These are phyloP conservation scores for Leptinotarsa rubiginosa DNA, from an alignment of 2,888 invertebrate genomes.

Conservation along the genomic window DNA sequence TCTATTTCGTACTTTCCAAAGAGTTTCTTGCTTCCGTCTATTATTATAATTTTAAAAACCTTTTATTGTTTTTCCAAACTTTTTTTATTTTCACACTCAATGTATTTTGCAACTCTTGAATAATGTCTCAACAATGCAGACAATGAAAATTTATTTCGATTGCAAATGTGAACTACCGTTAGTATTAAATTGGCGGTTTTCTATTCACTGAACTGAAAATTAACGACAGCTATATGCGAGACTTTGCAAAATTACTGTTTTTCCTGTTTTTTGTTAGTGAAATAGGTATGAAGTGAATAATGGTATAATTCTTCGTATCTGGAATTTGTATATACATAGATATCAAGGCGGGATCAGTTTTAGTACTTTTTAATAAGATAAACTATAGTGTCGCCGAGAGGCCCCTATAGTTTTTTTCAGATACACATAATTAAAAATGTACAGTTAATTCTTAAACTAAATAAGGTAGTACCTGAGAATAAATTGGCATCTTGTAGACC, in stretches of 20 bases:
- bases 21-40: too few relatives aligned
- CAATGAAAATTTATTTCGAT: conserved; percentile 11
- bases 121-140: neutral
- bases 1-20: too few relatives aligned
- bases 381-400: too few relatives aligned
- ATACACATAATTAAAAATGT: too few relatives aligned
- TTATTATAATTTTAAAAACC: too few relatives aligned
- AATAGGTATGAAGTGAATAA: neutral
- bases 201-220: conserved; percentile 42
- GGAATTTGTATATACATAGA: neutral
- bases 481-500: too few relatives aligned
- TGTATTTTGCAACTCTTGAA: neutral
- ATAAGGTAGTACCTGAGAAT: too few relatives aligned
- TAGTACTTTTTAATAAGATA: too few relatives aligned
- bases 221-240: conserved; percentile 22
- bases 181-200: conserved; percentile 43
- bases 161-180: conserved; percentile 6
- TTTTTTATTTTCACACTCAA: neutral
- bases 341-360: too few relatives aligned
- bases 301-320: neutral
- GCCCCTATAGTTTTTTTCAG: too few relatives aligned
- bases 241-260: conserved; percentile 10
- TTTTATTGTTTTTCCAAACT: neutral
- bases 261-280: conserved; percentile 23
- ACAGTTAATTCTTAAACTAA: too few relatives aligned